These are phyloP conservation scores for Zaprionus africanus DNA, from an alignment of 1,140 invertebrate genomes.

Conservation along the genomic window DNA sequence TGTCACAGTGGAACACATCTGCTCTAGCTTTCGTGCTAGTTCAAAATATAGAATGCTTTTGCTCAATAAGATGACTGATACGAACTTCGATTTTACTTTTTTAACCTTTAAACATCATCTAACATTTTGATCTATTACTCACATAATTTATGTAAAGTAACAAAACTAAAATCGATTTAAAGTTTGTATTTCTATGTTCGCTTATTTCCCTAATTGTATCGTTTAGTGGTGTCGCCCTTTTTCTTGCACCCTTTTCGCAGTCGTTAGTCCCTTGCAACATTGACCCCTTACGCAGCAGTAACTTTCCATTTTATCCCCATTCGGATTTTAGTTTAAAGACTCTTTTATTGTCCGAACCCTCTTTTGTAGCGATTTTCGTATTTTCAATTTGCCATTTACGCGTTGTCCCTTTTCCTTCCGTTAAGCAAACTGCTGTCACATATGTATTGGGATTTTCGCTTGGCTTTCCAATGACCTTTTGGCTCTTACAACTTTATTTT, in stretches of 20 bases:
- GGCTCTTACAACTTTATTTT: background rate
- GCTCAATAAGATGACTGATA: too few species aligned
- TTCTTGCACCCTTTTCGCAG: background rate
- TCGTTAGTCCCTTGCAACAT: background rate
- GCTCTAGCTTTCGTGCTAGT: too few species aligned
- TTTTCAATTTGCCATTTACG: slow-evolving; percentile 5
- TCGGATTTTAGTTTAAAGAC: background rate
- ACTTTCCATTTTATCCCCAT: background rate
- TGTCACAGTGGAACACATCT: too few species aligned
- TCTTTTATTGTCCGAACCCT: slow-evolving; percentile 2
- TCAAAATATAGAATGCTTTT: too few species aligned
- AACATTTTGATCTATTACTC: too few species aligned
- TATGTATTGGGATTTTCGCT: background rate
- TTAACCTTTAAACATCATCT: too few species aligned
- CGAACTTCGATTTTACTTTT: too few species aligned
- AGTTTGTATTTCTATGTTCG: background rate
- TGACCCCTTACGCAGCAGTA: background rate
- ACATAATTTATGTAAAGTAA: background rate
- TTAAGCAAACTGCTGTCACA: background rate
- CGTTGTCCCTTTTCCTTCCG: background rate
- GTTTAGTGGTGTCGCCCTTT: background rate
- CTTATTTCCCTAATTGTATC: slow-evolving; percentile 1
- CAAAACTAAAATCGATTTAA: background rate
- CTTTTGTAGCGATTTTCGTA: background rate
- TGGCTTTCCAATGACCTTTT: slow-evolving; percentile 1